phyloP scores from a whole-genome alignment of 2,888 invertebrate species.

The Drosophila merina region DNA sequence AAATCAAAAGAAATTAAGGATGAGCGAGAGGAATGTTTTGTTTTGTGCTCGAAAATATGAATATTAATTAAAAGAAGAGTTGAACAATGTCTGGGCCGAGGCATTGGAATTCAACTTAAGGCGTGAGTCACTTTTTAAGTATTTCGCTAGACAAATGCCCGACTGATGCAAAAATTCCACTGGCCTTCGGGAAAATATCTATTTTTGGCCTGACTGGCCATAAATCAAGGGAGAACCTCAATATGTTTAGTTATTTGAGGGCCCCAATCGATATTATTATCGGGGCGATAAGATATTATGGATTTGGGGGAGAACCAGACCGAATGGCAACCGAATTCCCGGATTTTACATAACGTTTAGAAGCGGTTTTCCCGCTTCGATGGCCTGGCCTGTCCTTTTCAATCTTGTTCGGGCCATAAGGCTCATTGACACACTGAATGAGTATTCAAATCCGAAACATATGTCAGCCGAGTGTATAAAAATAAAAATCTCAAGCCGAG shows the following conservation, averaged over 20 bases:
- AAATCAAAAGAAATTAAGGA: conserved; percentile 27
- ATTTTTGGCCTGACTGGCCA: background rate
- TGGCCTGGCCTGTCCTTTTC: background rate
- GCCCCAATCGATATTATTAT: conserved; percentile 7
- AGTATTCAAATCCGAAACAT: conserved; percentile 64
- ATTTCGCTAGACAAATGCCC: conserved; percentile 1
- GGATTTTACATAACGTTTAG: too few relatives aligned
- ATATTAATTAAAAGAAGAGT: conserved; percentile 29
- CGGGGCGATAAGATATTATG: conserved; percentile 9
- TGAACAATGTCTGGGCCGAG: conserved; percentile 31
- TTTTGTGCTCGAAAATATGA: conserved; percentile 22
- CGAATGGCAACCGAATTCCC: conserved; percentile 4
- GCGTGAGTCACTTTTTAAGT: conserved; percentile 18
- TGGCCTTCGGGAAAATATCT: conserved; percentile 8
- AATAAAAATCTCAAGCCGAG: conserved; percentile 46
- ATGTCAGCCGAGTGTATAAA: conserved; percentile 56
- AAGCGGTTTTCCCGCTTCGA: background rate
- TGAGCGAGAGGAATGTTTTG: background rate
- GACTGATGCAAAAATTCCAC: conserved; percentile 9
- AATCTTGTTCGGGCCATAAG: conserved; percentile 34
- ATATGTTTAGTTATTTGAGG: conserved; percentile 2
- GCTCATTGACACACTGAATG: conserved; percentile 65
- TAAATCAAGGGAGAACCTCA: background rate
- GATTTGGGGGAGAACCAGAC: conserved; percentile 2
- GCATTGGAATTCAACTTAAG: conserved; percentile 24